phyloP scores from a whole-genome alignment of 2,888 invertebrate species.

The Dendrolimus houi region DNA sequence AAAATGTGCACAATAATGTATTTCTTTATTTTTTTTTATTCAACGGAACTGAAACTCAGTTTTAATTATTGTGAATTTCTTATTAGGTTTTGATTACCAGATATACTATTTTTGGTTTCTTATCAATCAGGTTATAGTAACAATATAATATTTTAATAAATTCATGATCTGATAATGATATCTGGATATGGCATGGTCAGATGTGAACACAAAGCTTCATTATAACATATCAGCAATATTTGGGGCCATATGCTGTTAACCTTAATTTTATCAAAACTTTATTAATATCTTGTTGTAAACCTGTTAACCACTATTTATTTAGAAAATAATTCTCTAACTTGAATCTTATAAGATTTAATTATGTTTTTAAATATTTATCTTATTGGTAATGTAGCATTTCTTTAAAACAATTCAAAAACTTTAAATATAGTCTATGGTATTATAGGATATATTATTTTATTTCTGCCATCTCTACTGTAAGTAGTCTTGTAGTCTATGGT shows the following conservation, averaged over 20 bases:
- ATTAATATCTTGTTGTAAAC: slow-evolving; percentile 10
- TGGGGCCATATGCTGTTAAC: slow-evolving; percentile 28
- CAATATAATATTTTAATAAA: not conserved
- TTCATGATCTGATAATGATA: not conserved
- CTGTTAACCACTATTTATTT: slow-evolving; percentile 3
- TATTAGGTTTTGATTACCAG: no score
- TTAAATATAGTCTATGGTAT: no score
- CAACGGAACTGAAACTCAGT: no score
- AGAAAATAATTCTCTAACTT: slow-evolving; percentile 16
- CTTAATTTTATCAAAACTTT: slow-evolving; percentile 25
- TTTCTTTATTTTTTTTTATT: no score
- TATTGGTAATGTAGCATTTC: no score
- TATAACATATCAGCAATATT: slow-evolving; percentile 18
- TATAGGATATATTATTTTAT: not conserved
- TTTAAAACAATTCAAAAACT: no score
- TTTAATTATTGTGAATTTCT: no score
- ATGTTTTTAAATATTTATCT: not conserved
- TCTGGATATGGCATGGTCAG: slow-evolving; percentile 1
- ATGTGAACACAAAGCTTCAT: slow-evolving; percentile 15
- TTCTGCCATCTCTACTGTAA: not conserved
- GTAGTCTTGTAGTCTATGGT: slow-evolving; percentile 3
- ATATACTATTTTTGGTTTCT: no score
- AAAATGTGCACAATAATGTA: no score
- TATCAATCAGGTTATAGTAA: not conserved
- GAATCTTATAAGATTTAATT: slow-evolving; percentile 23